Evolutionary conservation across 2,888 invertebrate species (phyloP).

Genomic region (Stenotaenia linearis): DNA sequence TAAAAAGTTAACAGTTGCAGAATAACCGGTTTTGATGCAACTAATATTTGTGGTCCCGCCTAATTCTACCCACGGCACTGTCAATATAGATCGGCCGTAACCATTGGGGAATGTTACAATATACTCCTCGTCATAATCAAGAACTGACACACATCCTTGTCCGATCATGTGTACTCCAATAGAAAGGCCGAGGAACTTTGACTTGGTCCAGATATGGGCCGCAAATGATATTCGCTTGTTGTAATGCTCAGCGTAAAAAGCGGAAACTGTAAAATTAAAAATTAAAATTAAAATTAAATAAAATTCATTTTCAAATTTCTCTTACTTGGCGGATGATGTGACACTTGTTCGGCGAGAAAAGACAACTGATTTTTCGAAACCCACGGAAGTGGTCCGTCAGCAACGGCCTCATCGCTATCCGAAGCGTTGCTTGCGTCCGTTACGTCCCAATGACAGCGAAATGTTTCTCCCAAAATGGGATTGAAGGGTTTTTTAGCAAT

Average conservation of each 20-base stretch:
- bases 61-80: slow-evolving; percentile 97
- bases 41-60: slow-evolving; percentile 86
- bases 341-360: slow-evolving; percentile 97
- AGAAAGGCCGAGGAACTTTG: slow-evolving; percentile 95
- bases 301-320: no score
- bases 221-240: slow-evolving; percentile 84
- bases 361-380: slow-evolving; percentile 77
- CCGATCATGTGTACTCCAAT: slow-evolving; percentile 93
- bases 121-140: slow-evolving; percentile 90
- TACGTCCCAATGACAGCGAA: slow-evolving; percentile 57
- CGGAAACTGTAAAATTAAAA: slow-evolving; percentile 65
- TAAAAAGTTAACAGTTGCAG: slow-evolving; percentile 86
- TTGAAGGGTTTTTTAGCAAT: slow-evolving; percentile 99
- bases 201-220: slow-evolving; percentile 98
- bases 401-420: slow-evolving; percentile 35
- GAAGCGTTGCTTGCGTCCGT: slow-evolving; percentile 39
- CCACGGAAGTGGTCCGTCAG: slow-evolving; percentile 88
- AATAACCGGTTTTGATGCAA: slow-evolving; percentile 89
- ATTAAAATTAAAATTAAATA: neutral
- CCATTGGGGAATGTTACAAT: slow-evolving; percentile 95
- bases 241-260: slow-evolving; percentile 96
- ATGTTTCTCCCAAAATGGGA: slow-evolving; percentile 94
- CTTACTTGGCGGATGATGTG: slow-evolving; percentile 95
- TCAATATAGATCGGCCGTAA: slow-evolving; percentile 94
- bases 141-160: slow-evolving; percentile 80